Evolutionary conservation across 1,140 invertebrate species (phyloP).

Genomic region (Ptiloglossa arizonensis): DNA sequence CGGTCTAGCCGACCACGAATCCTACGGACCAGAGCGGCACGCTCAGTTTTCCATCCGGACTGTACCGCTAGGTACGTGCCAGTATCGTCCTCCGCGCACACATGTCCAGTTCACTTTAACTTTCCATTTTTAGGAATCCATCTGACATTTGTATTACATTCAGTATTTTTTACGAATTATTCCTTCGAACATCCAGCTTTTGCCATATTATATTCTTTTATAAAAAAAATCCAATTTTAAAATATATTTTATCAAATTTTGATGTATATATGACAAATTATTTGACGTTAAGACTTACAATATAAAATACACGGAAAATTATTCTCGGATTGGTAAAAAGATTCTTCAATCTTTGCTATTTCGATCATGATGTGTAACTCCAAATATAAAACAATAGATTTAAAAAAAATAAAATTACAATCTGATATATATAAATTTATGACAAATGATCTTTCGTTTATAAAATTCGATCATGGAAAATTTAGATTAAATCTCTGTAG

Average conservation of each 20-base stretch:
- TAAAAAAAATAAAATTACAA: background rate
- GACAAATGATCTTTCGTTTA: background rate
- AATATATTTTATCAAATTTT: background rate
- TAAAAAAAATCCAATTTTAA: background rate
- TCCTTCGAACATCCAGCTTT: background rate
- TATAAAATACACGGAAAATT: background rate
- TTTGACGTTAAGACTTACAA: background rate
- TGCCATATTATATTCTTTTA: background rate
- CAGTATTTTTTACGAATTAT: background rate
- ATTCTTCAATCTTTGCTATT: background rate
- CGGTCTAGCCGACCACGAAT: constrained; percentile 43
- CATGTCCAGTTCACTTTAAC: constrained; percentile 10
- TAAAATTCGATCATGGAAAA: background rate
- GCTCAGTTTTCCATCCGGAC: constrained; percentile 49
- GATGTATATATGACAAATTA: background rate
- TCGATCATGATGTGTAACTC: background rate
- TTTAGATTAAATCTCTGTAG: background rate
- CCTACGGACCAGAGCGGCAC: background rate
- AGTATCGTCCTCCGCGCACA: constrained; percentile 46
- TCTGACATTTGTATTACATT: constrained; percentile 3
- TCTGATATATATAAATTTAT: background rate
- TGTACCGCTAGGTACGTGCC: constrained; percentile 56
- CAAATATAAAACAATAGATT: background rate
- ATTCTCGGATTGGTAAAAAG: background rate
- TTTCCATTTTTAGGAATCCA: constrained; percentile 45